Conservation (phyloP, 2,797 vertebrate species). For the Myotis findleyi region DNA sequence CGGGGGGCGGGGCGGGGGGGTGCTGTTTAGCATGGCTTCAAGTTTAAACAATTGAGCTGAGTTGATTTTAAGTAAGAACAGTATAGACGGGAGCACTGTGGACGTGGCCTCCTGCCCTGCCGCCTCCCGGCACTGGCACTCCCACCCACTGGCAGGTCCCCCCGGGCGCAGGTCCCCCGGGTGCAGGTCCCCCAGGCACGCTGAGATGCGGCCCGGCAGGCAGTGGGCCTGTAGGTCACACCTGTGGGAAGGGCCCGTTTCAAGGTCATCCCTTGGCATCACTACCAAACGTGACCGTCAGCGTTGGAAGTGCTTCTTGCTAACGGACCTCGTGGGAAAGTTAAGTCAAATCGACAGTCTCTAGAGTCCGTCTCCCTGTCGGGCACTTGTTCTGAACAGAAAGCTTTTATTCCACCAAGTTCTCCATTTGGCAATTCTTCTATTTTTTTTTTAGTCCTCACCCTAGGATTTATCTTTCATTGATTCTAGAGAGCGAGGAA, state of each 20-base stretch:
- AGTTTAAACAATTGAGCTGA: too few relatives aligned
- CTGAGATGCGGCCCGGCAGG: too few relatives aligned
- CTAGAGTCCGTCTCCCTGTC: neutral
- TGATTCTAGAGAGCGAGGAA: neutral
- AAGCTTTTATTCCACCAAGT: neutral
- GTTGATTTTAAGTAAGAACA: too few relatives aligned
- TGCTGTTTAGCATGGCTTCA: too few relatives aligned
- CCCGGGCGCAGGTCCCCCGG: too few relatives aligned
- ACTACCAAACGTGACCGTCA: rapidly evolving
- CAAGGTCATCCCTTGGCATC: neutral
- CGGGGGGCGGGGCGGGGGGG: too few relatives aligned
- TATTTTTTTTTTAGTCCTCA: neutral
- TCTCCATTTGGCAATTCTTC: neutral
- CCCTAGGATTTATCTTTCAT: neutral
- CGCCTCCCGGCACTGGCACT: too few relatives aligned
- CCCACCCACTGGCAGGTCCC: too few relatives aligned
- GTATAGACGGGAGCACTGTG: too few relatives aligned
- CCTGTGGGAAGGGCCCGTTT: neutral
- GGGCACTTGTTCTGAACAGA: neutral
- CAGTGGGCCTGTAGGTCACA: neutral
- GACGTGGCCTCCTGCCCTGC: too few relatives aligned
- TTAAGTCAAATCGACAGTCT: rapidly evolving
- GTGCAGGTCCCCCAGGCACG: rapidly evolving
- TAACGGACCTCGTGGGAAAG: neutral
- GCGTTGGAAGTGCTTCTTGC: neutral